Percentiles rank a stretch among this genome's conserved stretches.
These are phyloP conservation scores for Onychomys leucogaster DNA, from an alignment of 2,797 vertebrate species.

Conservation along the genomic window DNA sequence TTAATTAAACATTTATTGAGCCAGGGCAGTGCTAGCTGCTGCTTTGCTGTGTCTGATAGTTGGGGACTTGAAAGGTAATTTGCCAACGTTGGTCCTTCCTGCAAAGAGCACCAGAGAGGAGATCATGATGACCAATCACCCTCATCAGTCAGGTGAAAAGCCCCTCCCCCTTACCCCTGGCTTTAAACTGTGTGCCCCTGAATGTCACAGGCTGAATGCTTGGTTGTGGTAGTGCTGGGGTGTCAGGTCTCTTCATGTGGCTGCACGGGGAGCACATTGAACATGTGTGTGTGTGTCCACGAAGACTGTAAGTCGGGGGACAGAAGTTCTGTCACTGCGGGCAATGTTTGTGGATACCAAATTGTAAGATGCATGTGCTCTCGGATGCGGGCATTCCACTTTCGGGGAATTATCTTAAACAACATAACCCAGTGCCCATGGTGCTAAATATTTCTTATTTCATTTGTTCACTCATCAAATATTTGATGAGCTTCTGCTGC, in stretches of 20 bases:
- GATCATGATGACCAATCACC: background rate
- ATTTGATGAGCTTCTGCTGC: background rate
- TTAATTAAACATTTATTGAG: slow-evolving; percentile 75
- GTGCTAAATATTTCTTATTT: background rate
- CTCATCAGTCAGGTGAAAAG: background rate
- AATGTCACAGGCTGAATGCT: background rate
- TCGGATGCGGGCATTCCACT: background rate
- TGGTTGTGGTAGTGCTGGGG: background rate
- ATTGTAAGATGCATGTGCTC: background rate
- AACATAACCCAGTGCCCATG: background rate
- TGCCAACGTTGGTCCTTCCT: slow-evolving; percentile 53
- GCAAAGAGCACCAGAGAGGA: background rate
- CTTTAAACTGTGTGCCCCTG: background rate
- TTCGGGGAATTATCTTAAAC: slow-evolving; percentile 13
- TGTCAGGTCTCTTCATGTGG: background rate
- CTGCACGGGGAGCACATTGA: background rate
- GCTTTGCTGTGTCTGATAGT: slow-evolving; percentile 1
- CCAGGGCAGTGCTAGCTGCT: background rate
- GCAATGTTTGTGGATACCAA: background rate
- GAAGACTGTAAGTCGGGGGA: background rate
- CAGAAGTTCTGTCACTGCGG: background rate
- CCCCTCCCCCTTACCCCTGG: background rate
- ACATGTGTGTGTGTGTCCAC: accelerated
- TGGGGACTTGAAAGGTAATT: slow-evolving; percentile 40
- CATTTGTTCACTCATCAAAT: background rate